Evolutionary conservation across 2,888 invertebrate genomes (phyloP).

Genomic region (Synergus itoensis): DNA sequence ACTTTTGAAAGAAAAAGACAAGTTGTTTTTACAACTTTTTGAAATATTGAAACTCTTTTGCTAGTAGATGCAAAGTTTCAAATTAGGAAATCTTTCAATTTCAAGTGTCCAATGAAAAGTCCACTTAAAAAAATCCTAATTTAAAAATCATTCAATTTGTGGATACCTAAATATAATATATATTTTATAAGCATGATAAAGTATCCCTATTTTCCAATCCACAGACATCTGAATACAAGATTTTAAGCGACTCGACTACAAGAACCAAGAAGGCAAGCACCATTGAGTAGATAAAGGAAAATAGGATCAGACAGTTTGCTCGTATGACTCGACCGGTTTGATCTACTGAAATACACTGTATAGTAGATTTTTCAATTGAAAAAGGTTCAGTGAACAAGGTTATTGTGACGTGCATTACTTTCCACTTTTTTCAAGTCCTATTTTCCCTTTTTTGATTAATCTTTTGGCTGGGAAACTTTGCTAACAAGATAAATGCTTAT

Average conservation of each 20-base stretch:
- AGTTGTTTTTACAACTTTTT: too few relatives aligned
- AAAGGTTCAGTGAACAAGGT: not conserved
- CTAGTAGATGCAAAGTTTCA: too few relatives aligned
- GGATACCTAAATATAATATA: too few relatives aligned
- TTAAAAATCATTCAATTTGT: not conserved
- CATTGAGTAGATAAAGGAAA: slow-evolving; percentile 39
- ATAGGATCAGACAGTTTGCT: slow-evolving; percentile 40
- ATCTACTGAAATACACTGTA: slow-evolving; percentile 31
- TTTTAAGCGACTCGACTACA: slow-evolving; percentile 25
- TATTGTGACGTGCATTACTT: not conserved
- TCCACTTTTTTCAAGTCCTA: not conserved
- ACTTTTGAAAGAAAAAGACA: too few relatives aligned
- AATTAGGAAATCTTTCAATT: too few relatives aligned
- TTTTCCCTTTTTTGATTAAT: not conserved
- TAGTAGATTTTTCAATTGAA: slow-evolving; percentile 8
- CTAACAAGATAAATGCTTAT: not conserved
- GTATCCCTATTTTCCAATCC: slow-evolving; percentile 6
- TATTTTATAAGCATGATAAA: not conserved
- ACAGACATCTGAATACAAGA: slow-evolving; percentile 33
- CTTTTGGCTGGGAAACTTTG: not conserved
- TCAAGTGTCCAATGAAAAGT: too few relatives aligned
- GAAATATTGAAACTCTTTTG: too few relatives aligned
- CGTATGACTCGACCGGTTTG: slow-evolving; percentile 33
- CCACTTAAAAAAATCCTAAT: too few relatives aligned
- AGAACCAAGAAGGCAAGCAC: slow-evolving; percentile 22